Evolutionary conservation across 1,140 invertebrate genomes (phyloP).

Genomic region (Ips nitidus): DNA sequence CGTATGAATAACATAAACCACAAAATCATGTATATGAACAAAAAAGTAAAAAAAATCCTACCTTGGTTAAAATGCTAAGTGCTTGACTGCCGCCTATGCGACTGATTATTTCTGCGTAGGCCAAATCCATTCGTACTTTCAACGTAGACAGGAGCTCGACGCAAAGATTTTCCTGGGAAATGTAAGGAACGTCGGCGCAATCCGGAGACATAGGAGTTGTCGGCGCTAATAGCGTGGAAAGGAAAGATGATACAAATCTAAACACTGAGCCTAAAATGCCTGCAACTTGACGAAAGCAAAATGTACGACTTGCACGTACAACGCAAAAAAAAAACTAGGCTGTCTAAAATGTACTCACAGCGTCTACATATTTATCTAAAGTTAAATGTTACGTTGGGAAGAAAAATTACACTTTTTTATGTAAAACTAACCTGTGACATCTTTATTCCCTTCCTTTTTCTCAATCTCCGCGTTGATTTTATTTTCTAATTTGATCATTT

Average conservation of each 20-base stretch:
- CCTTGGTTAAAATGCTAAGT: constrained; percentile 46
- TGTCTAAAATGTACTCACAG: neutral
- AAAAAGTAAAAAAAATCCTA: neutral
- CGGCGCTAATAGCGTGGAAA: constrained; percentile 26
- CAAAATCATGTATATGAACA: too few species aligned
- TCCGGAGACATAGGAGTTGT: constrained; percentile 39
- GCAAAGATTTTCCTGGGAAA: constrained; percentile 46
- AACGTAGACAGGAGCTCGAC: constrained; percentile 49
- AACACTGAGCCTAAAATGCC: too few species aligned
- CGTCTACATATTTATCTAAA: too few species aligned
- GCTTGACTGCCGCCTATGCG: constrained; percentile 48
- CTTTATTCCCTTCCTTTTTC: constrained; percentile 38
- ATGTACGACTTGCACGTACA: too few species aligned
- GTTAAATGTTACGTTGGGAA: too few species aligned
- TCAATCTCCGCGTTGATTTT: constrained; percentile 47
- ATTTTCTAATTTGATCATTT: constrained; percentile 48
- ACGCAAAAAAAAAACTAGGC: too few species aligned
- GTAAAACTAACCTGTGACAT: constrained; percentile 25
- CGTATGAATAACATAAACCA: too few species aligned
- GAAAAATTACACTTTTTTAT: too few species aligned
- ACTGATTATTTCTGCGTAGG: constrained; percentile 49
- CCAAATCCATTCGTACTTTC: constrained; percentile 49
- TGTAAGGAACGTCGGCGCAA: constrained; percentile 36
- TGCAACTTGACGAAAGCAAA: too few species aligned
- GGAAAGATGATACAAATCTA: too few species aligned